Percentiles rank a stretch among this genome's conserved stretches.
Conservation (phyloP, 1,140 invertebrate genomes). For the Sycophila sp. region DNA sequence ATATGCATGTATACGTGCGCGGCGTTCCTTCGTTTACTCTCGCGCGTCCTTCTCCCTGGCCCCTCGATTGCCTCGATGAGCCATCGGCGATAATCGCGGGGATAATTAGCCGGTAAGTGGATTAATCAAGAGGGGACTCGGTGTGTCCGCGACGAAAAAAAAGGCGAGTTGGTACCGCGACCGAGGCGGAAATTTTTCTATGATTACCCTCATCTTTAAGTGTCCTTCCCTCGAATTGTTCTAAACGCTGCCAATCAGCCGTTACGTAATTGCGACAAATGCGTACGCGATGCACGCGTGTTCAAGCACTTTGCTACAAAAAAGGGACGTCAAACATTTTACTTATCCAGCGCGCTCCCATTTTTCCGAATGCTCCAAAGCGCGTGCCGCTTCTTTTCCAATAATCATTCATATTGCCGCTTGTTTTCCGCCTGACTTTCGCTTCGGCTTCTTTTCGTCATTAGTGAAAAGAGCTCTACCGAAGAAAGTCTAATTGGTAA, state of each 20-base stretch:
- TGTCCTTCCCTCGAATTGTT: too few relatives aligned
- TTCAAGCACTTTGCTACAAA: not conserved
- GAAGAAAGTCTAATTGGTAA: too few relatives aligned
- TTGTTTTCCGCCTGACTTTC: too few relatives aligned
- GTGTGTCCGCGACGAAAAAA: not conserved
- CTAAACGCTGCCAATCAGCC: not conserved
- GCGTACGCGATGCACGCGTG: not conserved
- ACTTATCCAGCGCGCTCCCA: too few relatives aligned
- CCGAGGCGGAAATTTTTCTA: not conserved
- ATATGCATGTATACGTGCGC: not conserved
- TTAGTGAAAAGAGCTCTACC: too few relatives aligned
- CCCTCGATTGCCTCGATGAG: not conserved
- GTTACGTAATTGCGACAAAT: not conserved
- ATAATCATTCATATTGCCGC: too few relatives aligned
- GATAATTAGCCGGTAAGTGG: constrained; percentile 12
- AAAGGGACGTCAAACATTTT: too few relatives aligned
- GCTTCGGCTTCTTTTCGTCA: too few relatives aligned
- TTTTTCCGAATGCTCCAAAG: too few relatives aligned
- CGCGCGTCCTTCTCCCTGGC: not conserved
- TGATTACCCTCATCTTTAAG: not conserved
- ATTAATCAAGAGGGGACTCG: constrained; percentile 4
- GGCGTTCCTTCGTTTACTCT: not conserved
- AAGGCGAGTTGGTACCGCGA: too few relatives aligned
- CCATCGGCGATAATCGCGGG: not conserved
- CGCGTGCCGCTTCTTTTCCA: too few relatives aligned